phyloP scores from a whole-genome alignment of 2,797 vertebrate species.

The Thaleichthys pacificus region DNA sequence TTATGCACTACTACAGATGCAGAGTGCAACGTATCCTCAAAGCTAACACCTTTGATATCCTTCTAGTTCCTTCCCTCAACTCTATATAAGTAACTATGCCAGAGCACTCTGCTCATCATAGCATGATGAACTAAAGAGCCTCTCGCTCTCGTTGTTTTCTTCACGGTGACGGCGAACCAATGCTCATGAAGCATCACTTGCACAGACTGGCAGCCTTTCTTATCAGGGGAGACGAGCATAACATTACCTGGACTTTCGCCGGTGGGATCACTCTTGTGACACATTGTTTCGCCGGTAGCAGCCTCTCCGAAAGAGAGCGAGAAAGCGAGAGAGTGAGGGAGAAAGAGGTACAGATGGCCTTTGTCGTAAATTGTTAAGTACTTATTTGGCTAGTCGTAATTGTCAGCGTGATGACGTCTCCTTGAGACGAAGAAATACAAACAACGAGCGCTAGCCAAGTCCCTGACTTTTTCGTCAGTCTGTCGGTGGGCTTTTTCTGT shows the following conservation, averaged over 20 bases:
- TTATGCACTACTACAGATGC: neutral
- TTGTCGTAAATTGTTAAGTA: neutral
- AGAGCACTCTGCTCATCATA: conserved; percentile 5
- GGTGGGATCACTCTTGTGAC: neutral
- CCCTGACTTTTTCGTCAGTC: too few species aligned
- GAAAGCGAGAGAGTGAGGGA: neutral
- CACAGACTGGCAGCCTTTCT: neutral
- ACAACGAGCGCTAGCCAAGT: too few species aligned
- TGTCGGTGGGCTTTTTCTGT: too few species aligned
- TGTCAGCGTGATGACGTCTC: too few species aligned
- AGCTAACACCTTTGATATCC: too few species aligned
- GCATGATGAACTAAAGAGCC: neutral
- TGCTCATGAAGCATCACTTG: neutral
- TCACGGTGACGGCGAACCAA: conserved; percentile 1
- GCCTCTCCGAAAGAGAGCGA: neutral
- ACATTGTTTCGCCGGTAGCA: neutral
- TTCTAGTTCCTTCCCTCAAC: neutral
- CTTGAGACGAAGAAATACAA: too few species aligned
- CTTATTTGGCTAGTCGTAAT: neutral
- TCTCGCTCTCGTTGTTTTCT: neutral
- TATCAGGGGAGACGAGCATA: neutral
- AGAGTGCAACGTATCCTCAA: neutral
- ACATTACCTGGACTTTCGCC: neutral
- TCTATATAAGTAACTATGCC: neutral
- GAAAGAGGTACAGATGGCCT: neutral